Base-by-base conservation (phyloP, 2,888 invertebrate species). In the Cheiracanthium punctorium region DNA sequence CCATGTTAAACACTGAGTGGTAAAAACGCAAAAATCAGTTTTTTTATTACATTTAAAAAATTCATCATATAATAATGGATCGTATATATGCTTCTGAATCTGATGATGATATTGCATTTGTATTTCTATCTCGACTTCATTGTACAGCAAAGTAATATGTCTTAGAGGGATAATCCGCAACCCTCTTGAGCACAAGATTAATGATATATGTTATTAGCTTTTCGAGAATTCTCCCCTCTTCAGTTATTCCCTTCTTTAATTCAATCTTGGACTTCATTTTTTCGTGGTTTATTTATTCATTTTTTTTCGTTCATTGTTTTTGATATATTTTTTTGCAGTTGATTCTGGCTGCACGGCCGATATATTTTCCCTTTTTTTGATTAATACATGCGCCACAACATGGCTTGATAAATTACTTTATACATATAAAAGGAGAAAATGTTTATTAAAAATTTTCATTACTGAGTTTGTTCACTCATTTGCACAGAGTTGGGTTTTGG, bases 131-230 rank as follows among this genome's bases (percentile, higher is more conserved):
- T 58, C 14, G 2, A 17, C 48, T 48, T 58, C 58, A 24, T 5
- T 20, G 12, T 4, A 58, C 14, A 58, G 58, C 7, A 24, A 58
- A 24, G 24, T 58, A 58, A 58, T 58, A 58, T 58, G 24, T 58
- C 24, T 58, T 24, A 58, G 58, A 24, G 17, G 58, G 58, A 58
- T 58, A 24, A 58, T 58, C 20, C 24, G 12, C 12, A 58, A 24
- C 24, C 24, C 24, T 58, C 24, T 58, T 24, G 5, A 20, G 17
- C 20, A 58, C 12, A 58, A 58, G 58, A 58, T 58, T 58, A 58
- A 58, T 58, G 58, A 58, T 58, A 58, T 58, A 58, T 58, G 24
- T 58, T 58, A 58, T 58, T 58, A 58, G 58, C 58, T 58, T 58
- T 24, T 12, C 58, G 24, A 58, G 24, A 58, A 4, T 24, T 24